phyloP scores from a whole-genome alignment of 2,888 invertebrate species.

The Alloscopus bannaensis region DNA sequence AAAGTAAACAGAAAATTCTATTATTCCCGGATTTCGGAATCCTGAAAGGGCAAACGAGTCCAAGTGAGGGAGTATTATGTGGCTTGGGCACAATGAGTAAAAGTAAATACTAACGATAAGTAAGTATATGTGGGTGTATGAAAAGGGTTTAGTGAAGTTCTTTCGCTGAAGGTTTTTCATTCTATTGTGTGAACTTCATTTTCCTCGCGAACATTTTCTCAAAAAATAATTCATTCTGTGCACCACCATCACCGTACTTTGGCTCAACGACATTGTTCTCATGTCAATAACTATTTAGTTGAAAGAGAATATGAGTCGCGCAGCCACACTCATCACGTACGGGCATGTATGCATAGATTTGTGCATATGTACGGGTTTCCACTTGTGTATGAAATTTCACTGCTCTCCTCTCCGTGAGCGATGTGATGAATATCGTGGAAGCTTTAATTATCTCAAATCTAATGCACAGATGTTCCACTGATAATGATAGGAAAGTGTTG shows the following conservation, averaged over 20 bases:
- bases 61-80: background rate
- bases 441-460: background rate
- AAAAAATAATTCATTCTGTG: background rate
- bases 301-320: slow-evolving; percentile 1
- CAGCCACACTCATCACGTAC: background rate
- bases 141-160: background rate
- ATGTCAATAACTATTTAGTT: slow-evolving; percentile 13
- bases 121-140: slow-evolving; percentile 7
- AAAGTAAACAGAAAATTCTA: background rate
- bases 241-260: background rate
- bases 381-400: too few species aligned
- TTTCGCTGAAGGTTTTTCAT: background rate
- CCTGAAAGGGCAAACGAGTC: background rate
- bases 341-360: background rate
- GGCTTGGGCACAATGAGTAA: too few species aligned
- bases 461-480: background rate
- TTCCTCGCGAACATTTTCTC: background rate
- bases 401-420: too few species aligned
- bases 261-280: slow-evolving; percentile 1
- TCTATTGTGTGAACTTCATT: background rate
- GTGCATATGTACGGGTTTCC: background rate
- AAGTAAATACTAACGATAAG: background rate
- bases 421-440: too few species aligned
- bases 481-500: too few species aligned
- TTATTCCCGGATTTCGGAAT: slow-evolving; percentile 19